Evolutionary conservation across 2,888 invertebrate species (phyloP).

Genomic region (Synergus umbraculus): DNA sequence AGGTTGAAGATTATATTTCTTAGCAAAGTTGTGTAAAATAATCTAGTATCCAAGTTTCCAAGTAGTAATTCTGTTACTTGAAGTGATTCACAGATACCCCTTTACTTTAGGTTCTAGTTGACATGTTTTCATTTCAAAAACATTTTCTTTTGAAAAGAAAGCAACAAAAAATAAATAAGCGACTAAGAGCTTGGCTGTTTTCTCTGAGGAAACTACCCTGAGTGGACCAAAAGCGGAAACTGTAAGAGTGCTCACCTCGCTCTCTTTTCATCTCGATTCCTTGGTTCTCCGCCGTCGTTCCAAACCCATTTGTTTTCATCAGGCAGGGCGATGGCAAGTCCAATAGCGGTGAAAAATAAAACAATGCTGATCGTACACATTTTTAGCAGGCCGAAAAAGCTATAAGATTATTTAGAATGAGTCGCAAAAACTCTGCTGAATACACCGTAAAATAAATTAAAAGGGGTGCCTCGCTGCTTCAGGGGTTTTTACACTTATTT

Average conservation of each 20-base stretch:
- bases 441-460: background rate
- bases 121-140: slow-evolving; percentile 38
- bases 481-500: background rate
- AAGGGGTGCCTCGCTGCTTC: background rate
- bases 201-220: slow-evolving; percentile 23
- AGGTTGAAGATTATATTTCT: background rate
- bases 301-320: slow-evolving; percentile 78
- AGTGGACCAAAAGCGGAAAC: slow-evolving; percentile 39
- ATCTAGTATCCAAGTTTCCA: background rate
- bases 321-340: slow-evolving; percentile 49
- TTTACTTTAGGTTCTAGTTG: background rate
- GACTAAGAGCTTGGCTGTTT: slow-evolving; percentile 37
- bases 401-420: slow-evolving; percentile 31
- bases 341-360: slow-evolving; percentile 51
- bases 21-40: background rate
- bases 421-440: background rate
- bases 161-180: background rate
- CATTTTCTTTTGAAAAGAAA: slow-evolving; percentile 12
- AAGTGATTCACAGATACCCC: background rate
- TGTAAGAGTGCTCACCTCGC: slow-evolving; percentile 54
- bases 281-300: slow-evolving; percentile 66
- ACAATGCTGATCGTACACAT: slow-evolving; percentile 50
- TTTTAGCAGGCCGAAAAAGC: slow-evolving; percentile 42
- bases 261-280: slow-evolving; percentile 50
- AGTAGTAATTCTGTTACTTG: background rate